phyloP scores from a whole-genome alignment of 2,888 invertebrate species.

The Tiliacea citrago region DNA sequence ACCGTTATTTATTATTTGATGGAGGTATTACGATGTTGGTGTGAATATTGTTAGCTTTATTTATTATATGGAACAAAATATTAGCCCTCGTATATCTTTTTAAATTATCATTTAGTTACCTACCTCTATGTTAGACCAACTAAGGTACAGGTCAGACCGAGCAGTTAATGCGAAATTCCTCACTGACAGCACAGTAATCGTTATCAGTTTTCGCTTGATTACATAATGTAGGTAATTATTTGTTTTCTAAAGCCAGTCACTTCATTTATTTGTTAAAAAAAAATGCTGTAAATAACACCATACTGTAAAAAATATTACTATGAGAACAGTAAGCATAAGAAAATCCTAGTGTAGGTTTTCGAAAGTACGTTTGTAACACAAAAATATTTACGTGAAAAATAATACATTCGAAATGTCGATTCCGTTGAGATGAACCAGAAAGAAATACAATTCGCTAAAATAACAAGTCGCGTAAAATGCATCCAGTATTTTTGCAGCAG shows the following conservation, averaged over 20 bases:
- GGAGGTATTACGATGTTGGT: background rate
- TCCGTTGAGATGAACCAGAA: slow-evolving; percentile 20
- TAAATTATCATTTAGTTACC: background rate
- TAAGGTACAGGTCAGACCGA: background rate
- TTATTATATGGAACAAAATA: background rate
- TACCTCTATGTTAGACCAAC: too few relatives aligned
- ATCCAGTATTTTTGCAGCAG: slow-evolving; percentile 34
- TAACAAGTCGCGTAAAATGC: slow-evolving; percentile 25
- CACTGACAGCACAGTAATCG: background rate
- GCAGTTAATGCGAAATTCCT: background rate
- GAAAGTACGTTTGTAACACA: background rate
- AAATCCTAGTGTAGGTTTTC: background rate
- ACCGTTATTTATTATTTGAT: slow-evolving; percentile 27
- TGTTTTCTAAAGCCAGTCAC: background rate
- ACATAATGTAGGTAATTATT: background rate
- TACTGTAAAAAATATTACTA: background rate
- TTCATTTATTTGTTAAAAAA: background rate
- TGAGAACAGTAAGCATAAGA: too few relatives aligned
- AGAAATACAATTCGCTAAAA: slow-evolving; percentile 29
- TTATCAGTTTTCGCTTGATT: background rate
- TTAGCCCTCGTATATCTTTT: background rate
- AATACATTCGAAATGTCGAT: slow-evolving; percentile 15
- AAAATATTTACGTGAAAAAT: slow-evolving; percentile 17
- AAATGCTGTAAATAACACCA: background rate
- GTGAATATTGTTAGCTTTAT: background rate